Percentiles rank a stretch among this genome's conserved stretches.
Conservation (phyloP, 1,140 invertebrate species). For the Neocloeon triangulifer region DNA sequence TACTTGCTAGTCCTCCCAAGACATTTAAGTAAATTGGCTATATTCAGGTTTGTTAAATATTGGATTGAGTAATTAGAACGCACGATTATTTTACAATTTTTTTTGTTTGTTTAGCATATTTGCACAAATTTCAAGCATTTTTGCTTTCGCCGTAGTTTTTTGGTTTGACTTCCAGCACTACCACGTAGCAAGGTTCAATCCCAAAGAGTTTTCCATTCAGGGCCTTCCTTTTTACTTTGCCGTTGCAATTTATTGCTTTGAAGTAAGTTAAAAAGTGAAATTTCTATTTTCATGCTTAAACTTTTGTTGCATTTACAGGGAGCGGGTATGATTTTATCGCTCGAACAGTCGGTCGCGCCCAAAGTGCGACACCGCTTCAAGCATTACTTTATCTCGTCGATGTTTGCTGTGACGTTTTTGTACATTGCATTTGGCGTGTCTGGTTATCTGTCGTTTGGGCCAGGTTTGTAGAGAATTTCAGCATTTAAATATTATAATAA, state of each 20-base stretch:
- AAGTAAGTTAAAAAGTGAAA: constrained; percentile 13
- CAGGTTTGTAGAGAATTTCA: constrained; percentile 13
- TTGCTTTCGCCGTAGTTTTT: constrained; percentile 23
- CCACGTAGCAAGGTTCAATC: constrained; percentile 17
- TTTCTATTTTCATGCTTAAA: constrained; percentile 1
- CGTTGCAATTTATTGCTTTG: constrained; percentile 24
- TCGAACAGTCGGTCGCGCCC: constrained; percentile 19
- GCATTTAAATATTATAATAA: constrained; percentile 15
- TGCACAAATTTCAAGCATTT: constrained; percentile 18
- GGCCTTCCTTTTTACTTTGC: constrained; percentile 23
- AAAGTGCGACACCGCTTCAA: constrained; percentile 17
- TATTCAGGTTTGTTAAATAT: constrained; percentile 2
- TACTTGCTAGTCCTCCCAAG: neutral
- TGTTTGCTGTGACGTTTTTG: constrained; percentile 18
- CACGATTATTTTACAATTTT: too few species aligned
- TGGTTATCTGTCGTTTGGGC: constrained; percentile 19
- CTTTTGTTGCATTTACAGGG: constrained; percentile 13
- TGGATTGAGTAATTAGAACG: too few species aligned
- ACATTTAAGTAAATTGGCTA: constrained; percentile 2
- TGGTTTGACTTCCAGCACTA: constrained; percentile 27
- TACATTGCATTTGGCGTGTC: constrained; percentile 22
- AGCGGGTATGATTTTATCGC: constrained; percentile 22
- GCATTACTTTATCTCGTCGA: constrained; percentile 17
- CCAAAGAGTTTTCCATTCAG: constrained; percentile 18
- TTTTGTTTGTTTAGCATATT: too few species aligned